Evolutionary conservation across 2,888 invertebrate species (phyloP).

Genomic region (Ligdia adustata): DNA sequence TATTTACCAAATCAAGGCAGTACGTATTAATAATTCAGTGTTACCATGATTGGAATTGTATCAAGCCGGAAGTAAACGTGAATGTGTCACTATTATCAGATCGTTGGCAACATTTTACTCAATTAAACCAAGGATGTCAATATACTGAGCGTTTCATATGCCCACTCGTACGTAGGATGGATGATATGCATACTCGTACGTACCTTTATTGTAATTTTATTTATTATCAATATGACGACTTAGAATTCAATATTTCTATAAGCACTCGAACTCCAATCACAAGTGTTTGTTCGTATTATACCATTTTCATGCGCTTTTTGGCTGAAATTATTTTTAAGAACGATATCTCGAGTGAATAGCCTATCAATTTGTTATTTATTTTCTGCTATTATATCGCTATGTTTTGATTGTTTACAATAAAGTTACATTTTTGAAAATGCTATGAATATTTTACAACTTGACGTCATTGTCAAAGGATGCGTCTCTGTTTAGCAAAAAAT

Average conservation of each 20-base stretch:
- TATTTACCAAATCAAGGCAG: slow-evolving; percentile 11
- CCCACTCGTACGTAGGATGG: neutral
- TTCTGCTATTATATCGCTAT: slow-evolving; percentile 16
- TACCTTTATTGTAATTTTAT: no score
- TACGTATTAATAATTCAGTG: slow-evolving; percentile 15
- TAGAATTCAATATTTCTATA: slow-evolving; percentile 1
- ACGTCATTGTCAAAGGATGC: no score
- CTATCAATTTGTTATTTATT: slow-evolving; percentile 21
- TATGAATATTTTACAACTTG: no score
- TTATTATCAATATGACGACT: no score
- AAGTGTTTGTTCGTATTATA: slow-evolving; percentile 16
- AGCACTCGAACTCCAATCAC: slow-evolving; percentile 10
- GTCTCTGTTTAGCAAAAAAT: no score
- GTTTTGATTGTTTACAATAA: slow-evolving; percentile 21
- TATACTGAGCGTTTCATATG: slow-evolving; percentile 28
- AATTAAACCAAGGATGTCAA: slow-evolving; percentile 32
- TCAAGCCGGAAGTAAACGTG: slow-evolving; percentile 31
- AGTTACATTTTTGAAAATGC: no score
- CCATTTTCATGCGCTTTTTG: slow-evolving; percentile 20
- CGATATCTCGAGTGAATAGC: slow-evolving; percentile 20
- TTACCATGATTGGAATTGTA: slow-evolving; percentile 12
- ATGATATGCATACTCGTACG: no score
- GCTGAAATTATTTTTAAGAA: slow-evolving; percentile 21
- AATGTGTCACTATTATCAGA: slow-evolving; percentile 31
- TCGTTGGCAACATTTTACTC: slow-evolving; percentile 35